Evolutionary conservation across 2,797 vertebrate species (phyloP), one percentile per base, ranked within the genome.

Genomic region (Cuniculus paca): DNA sequence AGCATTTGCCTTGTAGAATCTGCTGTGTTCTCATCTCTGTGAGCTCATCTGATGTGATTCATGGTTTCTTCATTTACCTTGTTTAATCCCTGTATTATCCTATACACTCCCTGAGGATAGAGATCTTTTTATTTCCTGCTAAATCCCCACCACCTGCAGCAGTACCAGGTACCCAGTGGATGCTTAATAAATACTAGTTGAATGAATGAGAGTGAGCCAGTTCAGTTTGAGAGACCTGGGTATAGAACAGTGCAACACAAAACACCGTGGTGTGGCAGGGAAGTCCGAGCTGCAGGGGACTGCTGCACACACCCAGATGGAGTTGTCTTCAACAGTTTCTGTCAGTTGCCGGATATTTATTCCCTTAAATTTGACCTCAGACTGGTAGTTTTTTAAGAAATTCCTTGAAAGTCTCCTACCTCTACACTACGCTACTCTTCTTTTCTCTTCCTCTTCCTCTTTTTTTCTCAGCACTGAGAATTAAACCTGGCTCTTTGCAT

Each of bases 71-170:
- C 42, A 11, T 13, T 77, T 39, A 16, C 2, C 20, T 26, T 36
- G 36, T 50, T 56, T 22, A 36, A 1, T 45, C 3, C 17, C 9
- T 61, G 2, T 20, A 3, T n/a, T 84, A 28, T 14, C 10, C 6
- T 20, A 8, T 10, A 42, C 54, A n/a, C n/a, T 39, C 28, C 2
- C 2, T 39, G 45, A 85, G 22, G 26, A 5, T 45, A 6, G n/a
- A 70, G 48, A 0, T 39, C 9, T 58, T 63, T 8, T 58, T 45
- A 5, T 45, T 84, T 7, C 5, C 6, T 54, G 12, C 42, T 24
- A 85, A 39, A 20, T 77, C 48, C 20, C 20, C 1, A 19, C 5
- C 39, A 72, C 5, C 22, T 89, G 1, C 0, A 39, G 2, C 42
- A 36, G 26, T 72, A 56, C 1, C 6, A 58, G 58, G 36, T 26